Percentiles rank a stretch among this genome's conserved stretches.
Conservation (phyloP, 2,888 invertebrate genomes). For the Trissolcus brochymenae region DNA sequence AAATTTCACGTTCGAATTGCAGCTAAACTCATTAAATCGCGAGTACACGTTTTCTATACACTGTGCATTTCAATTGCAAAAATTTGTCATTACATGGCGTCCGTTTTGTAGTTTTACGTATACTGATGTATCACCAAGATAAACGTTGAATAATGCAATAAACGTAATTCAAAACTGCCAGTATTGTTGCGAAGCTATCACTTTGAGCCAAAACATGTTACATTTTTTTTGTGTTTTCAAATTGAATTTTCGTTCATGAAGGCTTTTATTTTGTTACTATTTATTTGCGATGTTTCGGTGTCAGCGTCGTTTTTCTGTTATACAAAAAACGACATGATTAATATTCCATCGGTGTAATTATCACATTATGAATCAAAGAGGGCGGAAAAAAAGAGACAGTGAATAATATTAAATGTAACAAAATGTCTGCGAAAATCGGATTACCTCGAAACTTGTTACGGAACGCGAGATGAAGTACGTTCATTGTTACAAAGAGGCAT, state of each 20-base stretch:
- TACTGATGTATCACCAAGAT: slow-evolving; percentile 1
- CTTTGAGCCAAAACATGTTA: too few relatives aligned
- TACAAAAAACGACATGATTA: slow-evolving; percentile 13
- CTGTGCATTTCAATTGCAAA: neutral
- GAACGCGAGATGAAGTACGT: slow-evolving; percentile 14
- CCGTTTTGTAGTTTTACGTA: slow-evolving; percentile 15
- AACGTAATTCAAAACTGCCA: slow-evolving; percentile 5
- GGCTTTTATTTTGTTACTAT: neutral
- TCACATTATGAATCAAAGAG: slow-evolving; percentile 9
- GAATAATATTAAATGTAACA: slow-evolving; percentile 6
- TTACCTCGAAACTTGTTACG: slow-evolving; percentile 15
- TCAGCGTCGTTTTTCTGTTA: neutral
- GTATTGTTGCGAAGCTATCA: too few relatives aligned
- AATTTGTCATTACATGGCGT: too few relatives aligned
- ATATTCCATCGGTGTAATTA: slow-evolving; percentile 13
- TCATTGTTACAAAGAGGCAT: slow-evolving; percentile 17
- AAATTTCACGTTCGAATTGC: slow-evolving; percentile 3
- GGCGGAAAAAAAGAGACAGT: slow-evolving; percentile 4
- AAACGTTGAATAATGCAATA: slow-evolving; percentile 7
- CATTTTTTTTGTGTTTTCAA: too few relatives aligned
- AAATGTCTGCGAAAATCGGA: slow-evolving; percentile 16
- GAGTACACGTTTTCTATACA: slow-evolving; percentile 13
- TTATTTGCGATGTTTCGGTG: slow-evolving; percentile 2
- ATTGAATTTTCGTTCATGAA: too few relatives aligned
- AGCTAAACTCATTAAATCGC: neutral